phyloP scores from a whole-genome alignment of 2,113 vertebrate genomes.

The Ursus arctos region DNA sequence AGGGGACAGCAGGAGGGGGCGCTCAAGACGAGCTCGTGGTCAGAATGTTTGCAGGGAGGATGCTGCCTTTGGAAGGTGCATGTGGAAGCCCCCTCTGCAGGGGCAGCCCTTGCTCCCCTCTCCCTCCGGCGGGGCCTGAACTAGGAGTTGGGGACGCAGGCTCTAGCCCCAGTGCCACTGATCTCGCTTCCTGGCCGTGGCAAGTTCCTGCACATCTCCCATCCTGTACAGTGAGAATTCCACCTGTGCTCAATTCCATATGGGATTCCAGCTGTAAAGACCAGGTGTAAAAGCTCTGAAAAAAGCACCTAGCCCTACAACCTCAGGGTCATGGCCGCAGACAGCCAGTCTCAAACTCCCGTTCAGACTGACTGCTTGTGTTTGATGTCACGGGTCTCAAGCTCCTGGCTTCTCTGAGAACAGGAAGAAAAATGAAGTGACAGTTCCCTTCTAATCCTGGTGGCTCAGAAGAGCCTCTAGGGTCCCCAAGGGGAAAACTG shows the following conservation, averaged over 20 bases:
- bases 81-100: background rate
- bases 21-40: accelerated
- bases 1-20: background rate
- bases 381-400: constrained; percentile 10
- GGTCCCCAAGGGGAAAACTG: background rate
- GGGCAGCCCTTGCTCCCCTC: background rate
- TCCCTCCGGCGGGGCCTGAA: background rate
- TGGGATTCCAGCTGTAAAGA: background rate
- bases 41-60: background rate
- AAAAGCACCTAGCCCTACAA: accelerated
- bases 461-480: constrained; percentile 54
- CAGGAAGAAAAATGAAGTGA: constrained; percentile 66
- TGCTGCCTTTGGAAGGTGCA: background rate
- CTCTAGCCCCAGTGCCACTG: background rate
- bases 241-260: background rate
- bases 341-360: background rate
- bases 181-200: background rate
- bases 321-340: background rate
- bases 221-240: background rate
- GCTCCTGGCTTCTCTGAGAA: constrained; percentile 1
- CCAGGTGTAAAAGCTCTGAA: background rate
- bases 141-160: accelerated
- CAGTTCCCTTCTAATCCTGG: constrained; percentile 48
- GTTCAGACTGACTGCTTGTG: background rate
- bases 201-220: accelerated